Evolutionary conservation across 1,140 invertebrate genomes (phyloP).

Genomic region (Drosophila persimilis): DNA sequence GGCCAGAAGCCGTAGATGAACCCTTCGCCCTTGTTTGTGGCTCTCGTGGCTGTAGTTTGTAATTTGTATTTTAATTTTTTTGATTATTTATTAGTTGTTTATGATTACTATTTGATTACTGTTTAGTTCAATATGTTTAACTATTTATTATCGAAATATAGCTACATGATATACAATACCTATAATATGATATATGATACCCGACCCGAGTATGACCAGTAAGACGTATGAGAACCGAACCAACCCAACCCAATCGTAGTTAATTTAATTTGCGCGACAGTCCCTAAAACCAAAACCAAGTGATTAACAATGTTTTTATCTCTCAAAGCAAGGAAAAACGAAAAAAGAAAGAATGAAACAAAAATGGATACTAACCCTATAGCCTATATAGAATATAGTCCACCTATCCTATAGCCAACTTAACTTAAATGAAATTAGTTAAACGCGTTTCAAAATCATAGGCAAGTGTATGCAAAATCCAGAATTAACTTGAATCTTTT

Average conservation of each 20-base stretch:
- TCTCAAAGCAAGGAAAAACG: conserved; percentile 26
- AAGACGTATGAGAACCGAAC: conserved; percentile 25
- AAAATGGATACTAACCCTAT: conserved; percentile 57
- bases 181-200: conserved; percentile 32
- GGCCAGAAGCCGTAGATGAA: conserved; percentile 28
- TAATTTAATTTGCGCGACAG: conserved; percentile 79
- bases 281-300: conserved; percentile 65
- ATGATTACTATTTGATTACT: conserved; percentile 72
- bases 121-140: conserved; percentile 80
- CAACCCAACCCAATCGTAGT: conserved; percentile 49
- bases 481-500: conserved; percentile 39
- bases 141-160: conserved; percentile 78
- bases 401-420: conserved; percentile 74
- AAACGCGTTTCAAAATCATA: conserved; percentile 77
- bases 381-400: conserved; percentile 68
- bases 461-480: conserved; percentile 55
- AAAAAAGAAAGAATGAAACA: conserved; percentile 3
- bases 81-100: conserved; percentile 77
- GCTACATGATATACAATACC: conserved; percentile 56
- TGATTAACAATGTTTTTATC: conserved; percentile 71
- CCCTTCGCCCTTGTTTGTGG: conserved; percentile 10
- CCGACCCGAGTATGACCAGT: conserved; percentile 13
- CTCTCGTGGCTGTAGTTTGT: conserved; percentile 42
- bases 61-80: conserved; percentile 47
- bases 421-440: conserved; percentile 65